A percentile compares a stretch with the other conserved stretches of the same genome.
Evolutionary conservation across 92 coral and sea anemone genomes (phyloP).

Genomic region (Porites rus): DNA sequence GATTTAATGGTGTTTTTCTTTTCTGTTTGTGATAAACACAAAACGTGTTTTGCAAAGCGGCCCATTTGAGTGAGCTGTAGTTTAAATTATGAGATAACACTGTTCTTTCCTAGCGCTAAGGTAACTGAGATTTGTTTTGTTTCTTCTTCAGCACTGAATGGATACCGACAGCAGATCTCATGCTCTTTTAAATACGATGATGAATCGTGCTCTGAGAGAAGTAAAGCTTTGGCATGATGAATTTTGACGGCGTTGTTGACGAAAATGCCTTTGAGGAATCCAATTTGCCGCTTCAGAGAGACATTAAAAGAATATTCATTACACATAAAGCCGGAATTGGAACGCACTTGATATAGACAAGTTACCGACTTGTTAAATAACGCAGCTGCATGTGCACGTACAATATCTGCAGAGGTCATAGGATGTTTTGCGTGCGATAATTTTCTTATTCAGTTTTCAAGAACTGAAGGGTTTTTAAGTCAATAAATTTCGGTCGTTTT

Average conservation of each 20-base stretch:
- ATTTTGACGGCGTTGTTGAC: constrained; percentile 3
- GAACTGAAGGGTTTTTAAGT: constrained; percentile 31
- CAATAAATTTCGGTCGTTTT: constrained; percentile 10
- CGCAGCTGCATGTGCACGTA: background rate
- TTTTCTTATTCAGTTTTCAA: constrained; percentile 17
- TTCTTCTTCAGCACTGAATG: background rate
- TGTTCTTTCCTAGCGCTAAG: background rate
- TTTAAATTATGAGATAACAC: background rate
- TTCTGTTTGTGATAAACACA: background rate
- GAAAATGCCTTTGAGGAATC: constrained; percentile 17
- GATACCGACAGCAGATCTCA: too few relatives aligned
- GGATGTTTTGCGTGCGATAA: background rate
- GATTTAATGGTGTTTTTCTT: background rate
- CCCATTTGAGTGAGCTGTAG: background rate
- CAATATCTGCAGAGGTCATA: constrained; percentile 3
- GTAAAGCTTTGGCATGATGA: background rate
- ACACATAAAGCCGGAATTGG: constrained; percentile 6
- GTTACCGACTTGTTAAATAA: constrained; percentile 14
- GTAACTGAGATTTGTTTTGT: too few relatives aligned
- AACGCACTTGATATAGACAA: background rate
- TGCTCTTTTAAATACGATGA: too few relatives aligned
- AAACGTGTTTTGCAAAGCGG: constrained; percentile 11
- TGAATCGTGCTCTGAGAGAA: background rate
- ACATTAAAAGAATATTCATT: background rate
- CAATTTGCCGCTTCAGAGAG: background rate